Evolutionary conservation across 1,140 invertebrate species (phyloP), one percentile per base, ranked within the genome.

Genomic region (Halesus radiatus): DNA sequence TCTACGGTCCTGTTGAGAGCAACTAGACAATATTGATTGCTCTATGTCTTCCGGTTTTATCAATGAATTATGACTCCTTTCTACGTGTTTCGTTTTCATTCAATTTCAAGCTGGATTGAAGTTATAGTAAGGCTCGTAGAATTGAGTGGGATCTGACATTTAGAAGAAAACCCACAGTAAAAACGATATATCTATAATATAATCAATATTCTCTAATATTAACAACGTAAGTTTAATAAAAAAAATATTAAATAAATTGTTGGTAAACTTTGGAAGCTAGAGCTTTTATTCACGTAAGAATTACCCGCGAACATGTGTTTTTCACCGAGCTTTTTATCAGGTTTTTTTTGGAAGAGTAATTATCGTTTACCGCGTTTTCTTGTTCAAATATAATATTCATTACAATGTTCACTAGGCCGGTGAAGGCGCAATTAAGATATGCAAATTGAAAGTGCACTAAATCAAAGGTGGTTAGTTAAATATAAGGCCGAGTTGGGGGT

Each of bases 11-110:
- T 72, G 68, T 72, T 72, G 18, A 72, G 23, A 72, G n/a, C 50
- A 72, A 13, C 45, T 72, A 52, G 10, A 72, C 68, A 53, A 15
- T 72, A 72, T 72, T 72, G 68, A 72, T 72, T 72, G 18, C 68
- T 18, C 10, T n/a, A 50, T 20, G 18, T 22, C 68, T 50, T 53
- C n/a, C 23, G 68, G 37, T 45, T 10, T 32, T 66, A 66, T 56
- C 54, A 56, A 56, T 56, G 54, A 22, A 1, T 6, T 56, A 56
- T 56, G 10, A 56, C 16, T 6, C 54, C n/a, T 5, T 13, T 45
- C 10, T 45, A 45, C 37, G 37, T 45, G 37, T 45, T 45, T 45
- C 8, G 10, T 45, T 45, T 45, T 45, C 37, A 45, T 45, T 45
- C 37, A 13, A 45, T 45, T 45, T 45, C 37, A 45, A 13, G 10